Percentiles rank a stretch among this genome's conserved stretches.
These are phyloP conservation scores for Drosophila sproati DNA, from an alignment of 1,140 invertebrate genomes.

Conservation along the genomic window DNA sequence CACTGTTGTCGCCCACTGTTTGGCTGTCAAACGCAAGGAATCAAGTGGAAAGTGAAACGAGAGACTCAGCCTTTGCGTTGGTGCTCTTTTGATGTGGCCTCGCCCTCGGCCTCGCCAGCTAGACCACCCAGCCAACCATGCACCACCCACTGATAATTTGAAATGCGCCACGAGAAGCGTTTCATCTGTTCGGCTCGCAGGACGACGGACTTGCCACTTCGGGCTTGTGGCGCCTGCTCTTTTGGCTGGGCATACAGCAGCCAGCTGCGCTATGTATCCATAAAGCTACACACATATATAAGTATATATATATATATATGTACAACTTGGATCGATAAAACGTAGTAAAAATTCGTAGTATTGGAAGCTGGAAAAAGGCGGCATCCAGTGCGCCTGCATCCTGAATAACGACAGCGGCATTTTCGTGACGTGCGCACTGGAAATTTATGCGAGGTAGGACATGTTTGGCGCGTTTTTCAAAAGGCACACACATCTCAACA, in stretches of 20 bases:
- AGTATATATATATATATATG: conserved; percentile 26
- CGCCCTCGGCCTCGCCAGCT: conserved; percentile 49
- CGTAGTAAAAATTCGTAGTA: conserved; percentile 84
- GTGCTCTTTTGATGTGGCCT: conserved; percentile 80
- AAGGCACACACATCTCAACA: conserved; percentile 25
- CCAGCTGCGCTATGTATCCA: conserved; percentile 39
- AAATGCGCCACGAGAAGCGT: background rate
- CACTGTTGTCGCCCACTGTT: conserved; percentile 44
- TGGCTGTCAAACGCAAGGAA: conserved; percentile 80
- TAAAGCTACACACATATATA: conserved; percentile 38
- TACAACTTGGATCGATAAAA: conserved; percentile 74
- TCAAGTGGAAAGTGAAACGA: conserved; percentile 81
- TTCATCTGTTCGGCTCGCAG: background rate
- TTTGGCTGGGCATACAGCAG: conserved; percentile 78
- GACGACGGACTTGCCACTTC: conserved; percentile 9
- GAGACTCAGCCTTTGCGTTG: conserved; percentile 27
- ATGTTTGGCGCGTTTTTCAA: conserved; percentile 82
- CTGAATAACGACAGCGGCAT: conserved; percentile 39
- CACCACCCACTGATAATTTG: background rate
- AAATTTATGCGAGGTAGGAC: conserved; percentile 80
- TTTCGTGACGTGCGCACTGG: conserved; percentile 75
- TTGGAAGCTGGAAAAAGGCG: conserved; percentile 76
- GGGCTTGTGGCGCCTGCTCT: conserved; percentile 43
- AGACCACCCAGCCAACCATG: conserved; percentile 13
- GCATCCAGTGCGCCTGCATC: conserved; percentile 36